Evolutionary conservation across 2,797 vertebrate genomes (phyloP).

Genomic region (Setipinna tenuifilis): DNA sequence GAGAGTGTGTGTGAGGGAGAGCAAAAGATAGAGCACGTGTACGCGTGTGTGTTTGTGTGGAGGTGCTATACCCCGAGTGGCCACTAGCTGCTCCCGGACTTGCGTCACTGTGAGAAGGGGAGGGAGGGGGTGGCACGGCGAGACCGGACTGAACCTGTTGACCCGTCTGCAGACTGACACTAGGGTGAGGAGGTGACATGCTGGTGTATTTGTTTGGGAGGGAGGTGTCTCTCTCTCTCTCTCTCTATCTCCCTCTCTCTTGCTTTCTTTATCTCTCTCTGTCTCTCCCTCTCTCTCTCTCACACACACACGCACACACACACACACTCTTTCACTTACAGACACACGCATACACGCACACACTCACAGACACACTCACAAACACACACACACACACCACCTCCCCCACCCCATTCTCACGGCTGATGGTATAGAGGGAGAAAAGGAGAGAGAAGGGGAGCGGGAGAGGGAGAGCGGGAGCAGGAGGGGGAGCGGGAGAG

Average conservation of each 20-base stretch:
- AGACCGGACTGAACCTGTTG: slow-evolving; percentile 47
- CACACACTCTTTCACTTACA: neutral
- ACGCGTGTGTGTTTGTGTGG: neutral
- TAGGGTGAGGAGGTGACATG: slow-evolving; percentile 26
- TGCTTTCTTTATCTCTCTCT: too few relatives aligned
- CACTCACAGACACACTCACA: neutral
- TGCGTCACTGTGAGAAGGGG: slow-evolving; percentile 11
- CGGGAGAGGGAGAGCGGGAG: neutral
- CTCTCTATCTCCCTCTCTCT: too few relatives aligned
- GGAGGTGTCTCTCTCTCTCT: neutral
- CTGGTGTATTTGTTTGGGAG: neutral
- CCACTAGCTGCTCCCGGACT: slow-evolving; percentile 34
- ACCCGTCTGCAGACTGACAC: slow-evolving; percentile 34
- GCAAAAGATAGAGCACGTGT: neutral
- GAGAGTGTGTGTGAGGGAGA: neutral
- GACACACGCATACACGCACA: neutral
- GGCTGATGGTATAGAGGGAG: neutral
- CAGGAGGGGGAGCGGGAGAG: neutral
- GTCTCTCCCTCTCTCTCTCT: too few relatives aligned
- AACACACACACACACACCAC: neutral
- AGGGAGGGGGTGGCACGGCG: slow-evolving; percentile 15
- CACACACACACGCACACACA: neutral
- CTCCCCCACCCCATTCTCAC: neutral
- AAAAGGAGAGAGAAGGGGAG: neutral
- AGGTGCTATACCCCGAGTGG: slow-evolving; percentile 43